A percentile compares a stretch with the other conserved stretches of the same genome.
Conservation (phyloP, 2,888 invertebrate genomes). For the Timema podura region DNA sequence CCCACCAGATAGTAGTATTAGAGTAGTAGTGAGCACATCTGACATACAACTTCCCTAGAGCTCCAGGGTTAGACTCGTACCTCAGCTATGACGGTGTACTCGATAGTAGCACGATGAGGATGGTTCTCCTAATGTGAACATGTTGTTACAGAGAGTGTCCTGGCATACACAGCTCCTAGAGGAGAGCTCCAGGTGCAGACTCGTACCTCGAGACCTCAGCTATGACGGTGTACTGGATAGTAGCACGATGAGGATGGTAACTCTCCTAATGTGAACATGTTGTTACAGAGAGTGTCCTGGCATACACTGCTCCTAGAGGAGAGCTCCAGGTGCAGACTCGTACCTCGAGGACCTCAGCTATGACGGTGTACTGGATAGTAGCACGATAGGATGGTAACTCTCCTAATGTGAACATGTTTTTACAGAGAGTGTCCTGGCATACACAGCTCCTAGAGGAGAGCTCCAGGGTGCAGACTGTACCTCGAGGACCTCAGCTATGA, state of each 20-base stretch:
- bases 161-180: slow-evolving; percentile 63
- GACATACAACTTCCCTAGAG: slow-evolving; percentile 39
- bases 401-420: slow-evolving; percentile 31
- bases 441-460: slow-evolving; percentile 64
- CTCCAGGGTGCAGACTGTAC: slow-evolving; percentile 46
- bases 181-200: slow-evolving; percentile 48
- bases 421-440: slow-evolving; percentile 63
- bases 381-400: too few species aligned
- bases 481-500: slow-evolving; percentile 83
- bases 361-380: slow-evolving; percentile 61
- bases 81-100: slow-evolving; percentile 72
- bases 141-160: slow-evolving; percentile 56
- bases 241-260: slow-evolving; percentile 51
- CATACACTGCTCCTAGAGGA: slow-evolving; percentile 64
- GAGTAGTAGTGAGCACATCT: too few species aligned
- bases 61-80: slow-evolving; percentile 43
- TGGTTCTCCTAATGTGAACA: too few species aligned
- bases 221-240: slow-evolving; percentile 68
- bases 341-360: slow-evolving; percentile 80
- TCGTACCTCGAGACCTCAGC: slow-evolving; percentile 68
- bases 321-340: slow-evolving; percentile 42
- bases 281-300: slow-evolving; percentile 61
- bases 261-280: neutral
- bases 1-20: too few species aligned
- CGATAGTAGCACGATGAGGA: slow-evolving; percentile 51